Conservation (phyloP, 2,113 vertebrate species). For the Gambusia holbrooki region DNA sequence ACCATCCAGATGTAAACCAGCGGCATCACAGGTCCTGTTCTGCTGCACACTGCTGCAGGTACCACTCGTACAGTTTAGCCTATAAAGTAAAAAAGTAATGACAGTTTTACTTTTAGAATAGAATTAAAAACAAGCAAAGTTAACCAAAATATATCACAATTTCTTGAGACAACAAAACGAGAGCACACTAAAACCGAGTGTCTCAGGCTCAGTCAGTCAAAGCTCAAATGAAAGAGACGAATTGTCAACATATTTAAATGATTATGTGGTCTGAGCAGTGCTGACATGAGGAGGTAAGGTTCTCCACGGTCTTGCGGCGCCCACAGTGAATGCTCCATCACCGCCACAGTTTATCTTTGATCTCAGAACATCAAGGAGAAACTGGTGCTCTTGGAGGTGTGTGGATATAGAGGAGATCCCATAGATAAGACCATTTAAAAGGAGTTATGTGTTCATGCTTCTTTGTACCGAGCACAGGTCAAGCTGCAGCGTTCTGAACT, state of each 20-base stretch:
- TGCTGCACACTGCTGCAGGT: constrained; percentile 80
- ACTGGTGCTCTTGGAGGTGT: not conserved
- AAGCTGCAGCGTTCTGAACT: not conserved
- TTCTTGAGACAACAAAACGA: no score
- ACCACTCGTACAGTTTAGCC: constrained; percentile 80
- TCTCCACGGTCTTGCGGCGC: not conserved
- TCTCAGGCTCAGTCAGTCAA: not conserved
- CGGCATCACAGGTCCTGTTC: constrained; percentile 78
- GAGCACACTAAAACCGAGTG: not conserved
- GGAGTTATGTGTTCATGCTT: not conserved
- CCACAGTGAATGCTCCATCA: not conserved
- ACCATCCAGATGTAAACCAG: not conserved
- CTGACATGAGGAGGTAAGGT: not conserved
- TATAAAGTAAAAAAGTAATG: constrained; percentile 44
- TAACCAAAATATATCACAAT: no score
- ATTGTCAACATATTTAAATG: not conserved
- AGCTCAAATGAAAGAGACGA: not conserved
- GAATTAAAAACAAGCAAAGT: no score
- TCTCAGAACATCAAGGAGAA: not conserved
- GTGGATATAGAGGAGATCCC: not conserved
- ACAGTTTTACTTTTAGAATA: no score
- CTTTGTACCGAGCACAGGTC: not conserved
- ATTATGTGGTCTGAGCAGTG: not conserved
- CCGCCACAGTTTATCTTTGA: not conserved
- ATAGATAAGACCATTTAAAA: not conserved